phyloP scores from a whole-genome alignment of 2,888 invertebrate genomes.

The Gerosis bhagava region DNA sequence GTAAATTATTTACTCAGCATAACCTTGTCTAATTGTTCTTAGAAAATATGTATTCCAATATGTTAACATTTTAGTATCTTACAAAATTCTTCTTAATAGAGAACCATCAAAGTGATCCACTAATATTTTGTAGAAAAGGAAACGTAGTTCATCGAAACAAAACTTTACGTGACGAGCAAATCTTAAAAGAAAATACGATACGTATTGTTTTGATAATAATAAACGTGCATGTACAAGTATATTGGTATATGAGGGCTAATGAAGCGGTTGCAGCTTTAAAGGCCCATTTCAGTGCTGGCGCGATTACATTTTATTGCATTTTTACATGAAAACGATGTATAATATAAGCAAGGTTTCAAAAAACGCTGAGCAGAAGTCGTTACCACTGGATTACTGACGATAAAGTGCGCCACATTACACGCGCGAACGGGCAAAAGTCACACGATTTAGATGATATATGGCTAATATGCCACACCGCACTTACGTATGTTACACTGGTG shows the following conservation, averaged over 20 bases:
- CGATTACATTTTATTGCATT: conserved; percentile 50
- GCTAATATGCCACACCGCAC: conserved; percentile 52
- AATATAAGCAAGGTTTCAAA: conserved; percentile 30
- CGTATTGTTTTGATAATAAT: conserved; percentile 35
- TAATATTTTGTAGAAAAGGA: no score
- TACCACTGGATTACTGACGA: conserved; percentile 54
- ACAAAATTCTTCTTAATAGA: no score
- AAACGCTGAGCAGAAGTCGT: conserved; percentile 41
- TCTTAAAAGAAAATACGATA: no score
- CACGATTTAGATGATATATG: conserved; percentile 66
- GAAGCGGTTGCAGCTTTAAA: conserved; percentile 54
- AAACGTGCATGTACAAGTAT: conserved; percentile 43
- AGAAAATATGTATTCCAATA: no score
- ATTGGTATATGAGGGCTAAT: conserved; percentile 43
- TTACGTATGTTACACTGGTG: conserved; percentile 43
- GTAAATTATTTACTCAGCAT: no score
- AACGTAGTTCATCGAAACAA: no score
- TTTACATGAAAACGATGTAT: conserved; percentile 51
- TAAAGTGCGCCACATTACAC: conserved; percentile 64
- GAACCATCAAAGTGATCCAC: no score
- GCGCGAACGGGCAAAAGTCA: conserved; percentile 56
- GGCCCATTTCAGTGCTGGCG: conserved; percentile 40
- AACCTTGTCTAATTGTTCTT: no score
- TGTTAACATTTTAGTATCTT: no score
- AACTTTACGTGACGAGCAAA: no score